Evolutionary conservation across 2,888 invertebrate genomes (phyloP).

Genomic region (Polydrusus pterygomalis): DNA sequence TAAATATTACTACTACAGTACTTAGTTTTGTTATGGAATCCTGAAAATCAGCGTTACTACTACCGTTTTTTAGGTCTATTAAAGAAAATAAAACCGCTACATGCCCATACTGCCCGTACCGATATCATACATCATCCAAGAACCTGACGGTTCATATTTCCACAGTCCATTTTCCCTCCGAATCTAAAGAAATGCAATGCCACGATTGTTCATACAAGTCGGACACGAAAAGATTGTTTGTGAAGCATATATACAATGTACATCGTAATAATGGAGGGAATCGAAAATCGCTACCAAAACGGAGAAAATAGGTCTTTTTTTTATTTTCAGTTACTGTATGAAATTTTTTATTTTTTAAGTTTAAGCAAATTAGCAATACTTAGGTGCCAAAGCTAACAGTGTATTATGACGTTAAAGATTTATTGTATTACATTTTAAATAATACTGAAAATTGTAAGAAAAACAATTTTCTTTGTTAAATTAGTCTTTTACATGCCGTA

Average conservation of each 20-base stretch:
- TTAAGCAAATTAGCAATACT: no score
- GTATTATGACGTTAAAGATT: no score
- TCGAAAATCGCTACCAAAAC: neutral
- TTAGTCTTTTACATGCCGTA: neutral
- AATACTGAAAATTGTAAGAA: no score
- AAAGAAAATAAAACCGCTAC: neutral
- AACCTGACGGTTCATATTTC: neutral
- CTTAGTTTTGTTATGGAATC: no score
- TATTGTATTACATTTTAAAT: no score
- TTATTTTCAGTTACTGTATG: neutral
- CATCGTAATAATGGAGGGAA: neutral
- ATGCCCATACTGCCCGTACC: conserved; percentile 8
- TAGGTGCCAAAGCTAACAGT: no score
- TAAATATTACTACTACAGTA: no score
- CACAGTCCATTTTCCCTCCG: conserved; percentile 8
- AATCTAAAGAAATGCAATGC: conserved; percentile 4
- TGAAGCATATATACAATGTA: neutral
- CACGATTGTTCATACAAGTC: conserved; percentile 5
- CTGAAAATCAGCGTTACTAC: neutral
- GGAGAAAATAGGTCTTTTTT: no score
- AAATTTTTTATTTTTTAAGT: neutral
- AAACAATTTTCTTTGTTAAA: no score
- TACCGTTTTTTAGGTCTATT: neutral
- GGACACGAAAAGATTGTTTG: neutral
- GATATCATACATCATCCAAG: neutral